phyloP scores from a whole-genome alignment of 2,888 invertebrate genomes.

The Epistrophella euchroma region DNA sequence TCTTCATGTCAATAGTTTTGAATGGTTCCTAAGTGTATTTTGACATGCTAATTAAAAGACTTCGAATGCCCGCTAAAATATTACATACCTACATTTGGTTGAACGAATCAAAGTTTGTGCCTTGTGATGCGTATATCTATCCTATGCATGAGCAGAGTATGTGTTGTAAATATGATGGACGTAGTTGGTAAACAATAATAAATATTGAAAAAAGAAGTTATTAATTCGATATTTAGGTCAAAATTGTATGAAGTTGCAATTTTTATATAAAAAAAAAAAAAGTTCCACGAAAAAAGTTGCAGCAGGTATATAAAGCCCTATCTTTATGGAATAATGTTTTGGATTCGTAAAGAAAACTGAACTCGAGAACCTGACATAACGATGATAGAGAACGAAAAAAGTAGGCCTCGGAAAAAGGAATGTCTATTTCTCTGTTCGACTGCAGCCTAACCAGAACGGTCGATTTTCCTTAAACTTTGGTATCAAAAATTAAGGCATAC shows the following conservation, averaged over 20 bases:
- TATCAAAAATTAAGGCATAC: too few relatives aligned
- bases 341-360: too few relatives aligned
- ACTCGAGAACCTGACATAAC: too few relatives aligned
- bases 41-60: slow-evolving; percentile 83
- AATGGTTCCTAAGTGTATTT: slow-evolving; percentile 76
- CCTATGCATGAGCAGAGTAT: background rate
- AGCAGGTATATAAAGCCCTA: too few relatives aligned
- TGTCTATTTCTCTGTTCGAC: too few relatives aligned
- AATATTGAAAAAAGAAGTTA: background rate
- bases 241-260: background rate
- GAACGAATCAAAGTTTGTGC: slow-evolving; percentile 21
- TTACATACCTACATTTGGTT: slow-evolving; percentile 48
- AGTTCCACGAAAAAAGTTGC: background rate
- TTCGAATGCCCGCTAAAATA: slow-evolving; percentile 78
- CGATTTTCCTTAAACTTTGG: too few relatives aligned
- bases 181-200: background rate
- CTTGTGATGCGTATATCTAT: background rate
- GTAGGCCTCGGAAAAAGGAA: too few relatives aligned
- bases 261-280: background rate
- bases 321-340: too few relatives aligned
- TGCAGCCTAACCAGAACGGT: too few relatives aligned
- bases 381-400: too few relatives aligned
- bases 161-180: background rate
- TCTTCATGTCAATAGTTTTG: slow-evolving; percentile 64
- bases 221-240: background rate